Evolutionary conservation across 2,888 invertebrate species (phyloP).

Genomic region (Leptogaster cylindrica): DNA sequence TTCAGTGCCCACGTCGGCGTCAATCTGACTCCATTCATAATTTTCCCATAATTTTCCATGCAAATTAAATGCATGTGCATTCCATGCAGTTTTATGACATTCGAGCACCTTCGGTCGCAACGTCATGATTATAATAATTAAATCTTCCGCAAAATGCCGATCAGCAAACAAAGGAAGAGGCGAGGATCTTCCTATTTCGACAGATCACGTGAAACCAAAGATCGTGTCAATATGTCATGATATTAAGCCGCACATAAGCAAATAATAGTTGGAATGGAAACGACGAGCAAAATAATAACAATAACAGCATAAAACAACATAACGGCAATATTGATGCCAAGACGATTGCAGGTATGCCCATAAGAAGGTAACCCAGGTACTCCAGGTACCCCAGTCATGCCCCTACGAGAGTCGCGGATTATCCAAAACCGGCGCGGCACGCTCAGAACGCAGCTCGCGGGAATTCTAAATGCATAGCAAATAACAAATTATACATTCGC

Average conservation of each 20-base stretch:
- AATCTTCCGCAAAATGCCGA: not conserved
- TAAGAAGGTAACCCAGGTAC: slow-evolving; percentile 31
- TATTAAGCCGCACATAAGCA: slow-evolving; percentile 31
- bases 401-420: slow-evolving; percentile 5
- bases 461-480: slow-evolving; percentile 40
- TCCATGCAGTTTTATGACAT: slow-evolving; percentile 6
- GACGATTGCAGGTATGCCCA: slow-evolving; percentile 44
- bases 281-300: slow-evolving; percentile 28
- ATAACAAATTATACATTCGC: slow-evolving; percentile 34
- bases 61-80: not conserved
- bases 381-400: slow-evolving; percentile 37
- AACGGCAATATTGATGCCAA: slow-evolving; percentile 46
- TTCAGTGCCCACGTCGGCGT: no score
- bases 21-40: no score
- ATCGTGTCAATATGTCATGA: slow-evolving; percentile 42
- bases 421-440: slow-evolving; percentile 2
- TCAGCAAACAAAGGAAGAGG: not conserved
- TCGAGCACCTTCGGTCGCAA: not conserved
- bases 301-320: slow-evolving; percentile 43
- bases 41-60: slow-evolving; percentile 8
- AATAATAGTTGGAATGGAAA: slow-evolving; percentile 29
- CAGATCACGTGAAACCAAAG: slow-evolving; percentile 29
- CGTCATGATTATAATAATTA: slow-evolving; percentile 14
- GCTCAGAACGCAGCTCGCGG: not conserved
- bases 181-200: slow-evolving; percentile 1